Percentiles rank a stretch among this genome's conserved stretches.
Conservation (phyloP, 1,140 invertebrate species). For the Arctopsyche grandis region DNA sequence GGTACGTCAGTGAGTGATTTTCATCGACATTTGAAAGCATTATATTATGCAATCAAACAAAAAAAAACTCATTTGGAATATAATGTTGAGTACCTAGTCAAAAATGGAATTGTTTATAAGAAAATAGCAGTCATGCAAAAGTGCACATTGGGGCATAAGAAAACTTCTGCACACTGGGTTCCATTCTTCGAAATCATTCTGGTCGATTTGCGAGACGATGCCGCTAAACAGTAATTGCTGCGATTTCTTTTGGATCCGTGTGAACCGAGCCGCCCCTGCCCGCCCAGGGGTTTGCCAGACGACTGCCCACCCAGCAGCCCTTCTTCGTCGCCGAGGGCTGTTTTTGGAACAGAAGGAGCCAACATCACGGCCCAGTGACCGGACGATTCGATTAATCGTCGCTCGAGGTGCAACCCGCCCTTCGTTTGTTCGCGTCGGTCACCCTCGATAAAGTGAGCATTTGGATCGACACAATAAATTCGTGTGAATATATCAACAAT, state of each 20-base stretch:
- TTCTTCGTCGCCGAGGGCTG: constrained; percentile 6
- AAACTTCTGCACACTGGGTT: background rate
- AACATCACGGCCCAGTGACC: constrained; percentile 14
- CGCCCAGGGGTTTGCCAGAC: constrained; percentile 18
- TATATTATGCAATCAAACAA: too few relatives aligned
- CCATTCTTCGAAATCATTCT: background rate
- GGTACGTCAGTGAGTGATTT: too few relatives aligned
- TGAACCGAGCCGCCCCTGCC: constrained; percentile 21
- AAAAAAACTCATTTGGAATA: too few relatives aligned
- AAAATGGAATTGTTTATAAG: too few relatives aligned
- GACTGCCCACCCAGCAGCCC: background rate
- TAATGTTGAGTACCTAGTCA: too few relatives aligned
- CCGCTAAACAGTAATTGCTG: background rate
- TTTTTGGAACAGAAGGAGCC: constrained; percentile 10
- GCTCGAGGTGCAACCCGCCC: background rate
- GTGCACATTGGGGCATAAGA: background rate
- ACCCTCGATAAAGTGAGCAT: too few relatives aligned
- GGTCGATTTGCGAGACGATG: background rate
- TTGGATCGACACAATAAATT: too few relatives aligned
- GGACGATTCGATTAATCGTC: background rate
- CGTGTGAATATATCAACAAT: too few relatives aligned
- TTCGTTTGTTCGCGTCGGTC: background rate
- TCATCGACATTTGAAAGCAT: too few relatives aligned
- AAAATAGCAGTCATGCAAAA: too few relatives aligned
- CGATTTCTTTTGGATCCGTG: background rate